phyloP scores from a whole-genome alignment of 2,888 invertebrate genomes.

The Myopa tessellatipennis region DNA sequence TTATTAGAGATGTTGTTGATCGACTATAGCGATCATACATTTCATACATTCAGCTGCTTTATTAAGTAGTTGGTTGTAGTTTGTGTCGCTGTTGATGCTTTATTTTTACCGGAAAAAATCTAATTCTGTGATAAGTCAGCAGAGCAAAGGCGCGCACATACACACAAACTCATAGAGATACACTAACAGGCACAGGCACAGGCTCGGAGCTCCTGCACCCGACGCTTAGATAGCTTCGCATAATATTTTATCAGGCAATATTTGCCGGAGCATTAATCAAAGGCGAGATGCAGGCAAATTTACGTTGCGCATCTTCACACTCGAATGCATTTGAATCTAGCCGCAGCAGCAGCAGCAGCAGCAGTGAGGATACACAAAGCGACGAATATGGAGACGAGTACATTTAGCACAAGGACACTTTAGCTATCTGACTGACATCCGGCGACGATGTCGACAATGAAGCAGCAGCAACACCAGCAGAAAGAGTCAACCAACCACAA shows the following conservation, averaged over 20 bases:
- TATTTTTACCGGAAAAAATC: conserved; percentile 6
- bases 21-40: not conserved
- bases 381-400: conserved; percentile 1
- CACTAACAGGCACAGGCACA: not conserved
- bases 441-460: conserved; percentile 36
- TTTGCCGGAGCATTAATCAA: conserved; percentile 54
- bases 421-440: conserved; percentile 31
- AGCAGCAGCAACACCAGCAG: not conserved
- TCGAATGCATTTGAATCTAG: conserved; percentile 33
- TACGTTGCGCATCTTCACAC: conserved; percentile 46
- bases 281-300: conserved; percentile 52
- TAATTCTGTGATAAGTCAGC: conserved; percentile 31
- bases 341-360: conserved; percentile 1
- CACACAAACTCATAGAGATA: not conserved
- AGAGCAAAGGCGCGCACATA: not conserved
- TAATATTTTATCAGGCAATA: conserved; percentile 50
- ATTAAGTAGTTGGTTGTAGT: conserved; percentile 11
- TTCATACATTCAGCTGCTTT: not conserved
- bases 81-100: not conserved
- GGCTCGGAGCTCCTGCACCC: not conserved
- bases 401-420: conserved; percentile 38
- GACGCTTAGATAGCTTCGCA: conserved; percentile 36
- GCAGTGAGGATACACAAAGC: not conserved
- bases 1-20: not conserved
- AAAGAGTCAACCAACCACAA: not conserved